Evolutionary conservation across 2,113 vertebrate genomes (phyloP).

Genomic region (Monarcha castaneiventris): DNA sequence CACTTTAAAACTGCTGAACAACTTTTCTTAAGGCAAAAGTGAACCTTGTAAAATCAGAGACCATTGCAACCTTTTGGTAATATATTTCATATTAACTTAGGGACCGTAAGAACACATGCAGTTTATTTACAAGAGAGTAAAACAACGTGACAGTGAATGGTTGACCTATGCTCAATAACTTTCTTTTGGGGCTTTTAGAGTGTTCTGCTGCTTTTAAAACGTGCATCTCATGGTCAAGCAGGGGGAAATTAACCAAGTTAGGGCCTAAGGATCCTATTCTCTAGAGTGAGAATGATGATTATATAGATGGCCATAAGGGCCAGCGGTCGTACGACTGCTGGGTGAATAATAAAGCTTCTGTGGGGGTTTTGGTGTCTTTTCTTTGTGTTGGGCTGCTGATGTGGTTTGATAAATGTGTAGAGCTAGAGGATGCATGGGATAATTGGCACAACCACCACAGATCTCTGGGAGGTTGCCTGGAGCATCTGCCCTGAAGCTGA

Average conservation of each 20-base stretch:
- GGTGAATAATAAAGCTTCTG: constrained; percentile 4
- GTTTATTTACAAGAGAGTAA: not conserved
- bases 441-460: not conserved
- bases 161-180: not conserved
- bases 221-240: not conserved
- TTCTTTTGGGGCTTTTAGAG: not conserved
- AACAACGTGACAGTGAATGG: not conserved
- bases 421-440: not conserved
- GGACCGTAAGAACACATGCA: not conserved
- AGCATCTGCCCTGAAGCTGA: constrained; percentile 39
- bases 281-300: not conserved
- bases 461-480: not conserved
- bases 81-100: not conserved
- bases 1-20: not conserved
- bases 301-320: not conserved
- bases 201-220: not conserved
- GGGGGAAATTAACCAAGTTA: not conserved
- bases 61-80: not conserved
- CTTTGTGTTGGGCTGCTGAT: not conserved
- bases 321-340: not conserved
- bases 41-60: not conserved
- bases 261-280: not conserved
- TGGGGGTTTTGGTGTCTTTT: not conserved
- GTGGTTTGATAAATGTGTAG: constrained; percentile 36
- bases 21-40: not conserved